Base-by-base conservation (phyloP, 2,113 vertebrate genomes). In the Thomomys bottae region DNA sequence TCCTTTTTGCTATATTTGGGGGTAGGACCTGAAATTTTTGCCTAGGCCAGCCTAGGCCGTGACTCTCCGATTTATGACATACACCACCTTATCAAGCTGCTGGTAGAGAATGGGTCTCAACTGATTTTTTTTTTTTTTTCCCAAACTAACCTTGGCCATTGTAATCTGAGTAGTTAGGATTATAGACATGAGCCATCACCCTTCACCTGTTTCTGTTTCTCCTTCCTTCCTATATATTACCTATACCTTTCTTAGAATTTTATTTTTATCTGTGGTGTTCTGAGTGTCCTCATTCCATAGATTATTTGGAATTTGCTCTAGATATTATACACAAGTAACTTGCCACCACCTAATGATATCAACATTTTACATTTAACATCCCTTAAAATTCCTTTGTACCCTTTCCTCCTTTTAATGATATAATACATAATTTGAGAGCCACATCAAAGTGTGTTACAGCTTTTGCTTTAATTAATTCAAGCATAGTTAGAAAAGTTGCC, bases 271-370 rank as follows among this genome's bases (percentile, higher is more conserved):
- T 18, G 57, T 77, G 32, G 59, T 64, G 32, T 92, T 92, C 77
- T 78, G 54, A 88, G n/a, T 49, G 11, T 42, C 42, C 18, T 61
- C 23, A 28, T 70, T 63, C n/a, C 63, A 61, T 36, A 70, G 28
- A 20, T 88, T 92, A 63, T 68, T 92, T 88, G 67, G 61, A 36
- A 68, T 92, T 59, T 71, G 49, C n/a, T 38, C 5, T 88, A 77
- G 71, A 12, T 76, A 17, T 59, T 81, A 17, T 76, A 49, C 23
- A 36, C 34, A 57, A 45, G 26, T 76, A 66, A 75, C 32, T 49
- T 76, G 8, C 49, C 40, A 40, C 15, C 64, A 23, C 57, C 26
- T 64, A 30, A 45, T 68, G 18, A 24, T 76, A 54, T 17, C 2
- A 54, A 0, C 24, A 40, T 40, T 40, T 40, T 77, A 64, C 68